Percentiles rank a stretch among this genome's conserved stretches.
Evolutionary conservation across 2,888 invertebrate genomes (phyloP).

Genomic region (Arge pagana): DNA sequence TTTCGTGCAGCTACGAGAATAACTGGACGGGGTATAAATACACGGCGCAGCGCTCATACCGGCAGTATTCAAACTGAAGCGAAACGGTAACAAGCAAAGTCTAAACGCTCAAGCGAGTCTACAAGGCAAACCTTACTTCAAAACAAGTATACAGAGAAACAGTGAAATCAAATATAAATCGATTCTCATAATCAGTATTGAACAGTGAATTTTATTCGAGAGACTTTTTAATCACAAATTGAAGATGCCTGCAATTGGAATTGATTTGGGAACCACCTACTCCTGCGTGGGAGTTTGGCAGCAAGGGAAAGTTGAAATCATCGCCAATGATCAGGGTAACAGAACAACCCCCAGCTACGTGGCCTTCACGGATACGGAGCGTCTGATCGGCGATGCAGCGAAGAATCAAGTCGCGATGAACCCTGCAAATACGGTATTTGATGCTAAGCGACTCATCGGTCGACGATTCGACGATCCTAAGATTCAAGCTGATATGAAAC

Average conservation of each 20-base stretch:
- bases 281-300: constrained; percentile 78
- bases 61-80: constrained; percentile 30
- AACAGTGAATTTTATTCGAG: background rate
- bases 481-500: constrained; percentile 79
- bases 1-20: constrained; percentile 10
- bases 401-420: constrained; percentile 76
- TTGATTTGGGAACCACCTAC: constrained; percentile 65
- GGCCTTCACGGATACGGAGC: constrained; percentile 69
- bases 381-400: constrained; percentile 72
- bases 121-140: constrained; percentile 5
- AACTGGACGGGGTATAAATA: constrained; percentile 26
- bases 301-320: constrained; percentile 80
- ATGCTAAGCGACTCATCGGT: constrained; percentile 67
- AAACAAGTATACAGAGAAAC: background rate
- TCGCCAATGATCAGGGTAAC: constrained; percentile 72
- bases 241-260: constrained; percentile 63
- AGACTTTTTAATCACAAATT: constrained; percentile 10
- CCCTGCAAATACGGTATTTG: constrained; percentile 75
- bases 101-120: constrained; percentile 1
- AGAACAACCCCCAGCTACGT: constrained; percentile 76
- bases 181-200: background rate
- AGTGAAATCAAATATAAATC: constrained; percentile 1
- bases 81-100: constrained; percentile 23
- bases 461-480: constrained; percentile 72
- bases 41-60: constrained; percentile 8